Base-by-base conservation (phyloP, 2,888 invertebrate genomes). In the Gastracanthus pulcherrimus region DNA sequence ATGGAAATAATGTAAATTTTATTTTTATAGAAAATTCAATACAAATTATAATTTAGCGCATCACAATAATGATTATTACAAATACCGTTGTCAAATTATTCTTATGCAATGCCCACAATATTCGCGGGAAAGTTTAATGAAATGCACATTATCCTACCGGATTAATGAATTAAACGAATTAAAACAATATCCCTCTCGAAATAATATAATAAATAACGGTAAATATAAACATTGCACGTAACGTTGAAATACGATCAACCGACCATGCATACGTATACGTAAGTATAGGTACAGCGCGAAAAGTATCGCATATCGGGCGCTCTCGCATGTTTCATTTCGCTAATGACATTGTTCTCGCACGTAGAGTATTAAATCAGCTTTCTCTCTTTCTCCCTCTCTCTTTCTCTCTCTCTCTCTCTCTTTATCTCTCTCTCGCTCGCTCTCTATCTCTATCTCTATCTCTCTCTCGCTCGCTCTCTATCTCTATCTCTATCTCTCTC, bases 321-420 rank as follows among this genome's bases (percentile, higher is more conserved):
- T n/a, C n/a, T 0, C 70, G 51, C 74, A 64, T 71, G 77, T 71
- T 77, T 77, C 77, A 78, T 78, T 78, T 71, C 64, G 26, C 58
- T 78, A 78, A 78, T 78, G 67, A 78, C 71, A 71, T 71, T 71
- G 64, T 71, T 11, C 11, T 11, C 67, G 55, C 38, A 19, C 48
- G 48, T 34, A 31, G 31, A 70, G 60, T 77, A 58, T 66, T 55
- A 76, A 76, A 66, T 76, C 23, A 26, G 38, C 58, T n/a, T 26
- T 4, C 19, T 3, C 11, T 2, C 7, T 19, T 34, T 62, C n/a
- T 5, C 36, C 5, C 62, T 62, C n/a, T n/a, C n/a, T n/a, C n/a
- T n/a, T n/a, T n/a, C n/a, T n/a, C n/a, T n/a, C n/a, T n/a, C n/a
- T n/a, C n/a, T n/a, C n/a, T n/a, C n/a, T n/a, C n/a, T n/a, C n/a